Percentiles rank a stretch among this genome's conserved stretches.
Evolutionary conservation across 2,888 invertebrate genomes (phyloP).

Genomic region (Tinea semifulvella): DNA sequence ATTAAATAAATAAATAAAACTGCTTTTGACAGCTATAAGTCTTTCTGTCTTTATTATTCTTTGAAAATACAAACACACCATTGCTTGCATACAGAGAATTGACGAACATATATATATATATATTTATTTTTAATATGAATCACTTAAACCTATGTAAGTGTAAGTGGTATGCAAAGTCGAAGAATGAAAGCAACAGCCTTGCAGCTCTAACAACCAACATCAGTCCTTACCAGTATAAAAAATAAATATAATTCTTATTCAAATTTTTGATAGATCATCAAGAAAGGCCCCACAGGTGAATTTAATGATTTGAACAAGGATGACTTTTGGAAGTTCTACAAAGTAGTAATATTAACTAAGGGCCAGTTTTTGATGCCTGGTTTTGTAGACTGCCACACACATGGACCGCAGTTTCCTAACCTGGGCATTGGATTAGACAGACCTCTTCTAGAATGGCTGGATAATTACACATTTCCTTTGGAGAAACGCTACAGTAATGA

Average conservation of each 20-base stretch:
- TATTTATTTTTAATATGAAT: too few relatives aligned
- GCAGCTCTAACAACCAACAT: too few relatives aligned
- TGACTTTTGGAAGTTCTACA: not conserved
- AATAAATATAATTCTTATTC: constrained; percentile 15
- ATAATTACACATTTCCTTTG: constrained; percentile 85
- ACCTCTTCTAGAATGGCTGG: constrained; percentile 84
- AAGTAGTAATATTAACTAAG: constrained; percentile 26
- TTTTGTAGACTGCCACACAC: constrained; percentile 88
- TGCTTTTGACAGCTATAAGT: too few relatives aligned
- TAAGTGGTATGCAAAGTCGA: too few relatives aligned
- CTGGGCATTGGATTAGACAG: constrained; percentile 83
- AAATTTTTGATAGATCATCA: constrained; percentile 34
- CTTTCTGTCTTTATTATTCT: too few relatives aligned
- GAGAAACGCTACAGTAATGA: constrained; percentile 77
- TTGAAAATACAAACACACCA: too few relatives aligned
- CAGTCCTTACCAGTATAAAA: too few relatives aligned
- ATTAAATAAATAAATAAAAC: too few relatives aligned
- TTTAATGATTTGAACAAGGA: constrained; percentile 4
- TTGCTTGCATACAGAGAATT: too few relatives aligned
- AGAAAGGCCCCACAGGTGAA: constrained; percentile 24
- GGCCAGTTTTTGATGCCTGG: constrained; percentile 86
- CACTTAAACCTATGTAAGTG: too few relatives aligned
- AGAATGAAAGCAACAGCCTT: too few relatives aligned
- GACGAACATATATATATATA: too few relatives aligned
- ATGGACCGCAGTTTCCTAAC: constrained; percentile 90